phyloP scores from a whole-genome alignment of 2,888 invertebrate genomes.

The Terebella lapidaria region DNA sequence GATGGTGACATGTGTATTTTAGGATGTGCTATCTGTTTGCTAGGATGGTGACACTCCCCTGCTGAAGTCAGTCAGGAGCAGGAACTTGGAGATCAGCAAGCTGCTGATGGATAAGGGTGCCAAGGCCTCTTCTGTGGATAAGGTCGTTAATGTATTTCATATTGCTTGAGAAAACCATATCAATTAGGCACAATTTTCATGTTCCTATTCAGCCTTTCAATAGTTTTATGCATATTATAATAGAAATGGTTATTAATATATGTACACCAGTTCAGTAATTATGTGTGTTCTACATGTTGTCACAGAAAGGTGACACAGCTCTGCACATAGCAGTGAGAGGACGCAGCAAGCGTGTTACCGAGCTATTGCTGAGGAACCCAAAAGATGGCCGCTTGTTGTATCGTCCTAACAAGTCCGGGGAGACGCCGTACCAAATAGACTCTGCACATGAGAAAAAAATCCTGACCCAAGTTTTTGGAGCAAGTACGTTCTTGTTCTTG shows the following conservation, averaged over 20 bases:
- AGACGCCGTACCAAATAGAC: slow-evolving; percentile 97
- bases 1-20: too few relatives aligned
- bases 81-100: slow-evolving; percentile 86
- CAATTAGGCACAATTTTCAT: too few relatives aligned
- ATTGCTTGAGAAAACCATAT: neutral
- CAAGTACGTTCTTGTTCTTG: slow-evolving; percentile 64
- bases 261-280: too few relatives aligned
- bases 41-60: slow-evolving; percentile 91
- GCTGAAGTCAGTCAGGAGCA: slow-evolving; percentile 81
- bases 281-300: too few relatives aligned
- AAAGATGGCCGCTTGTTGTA: slow-evolving; percentile 92
- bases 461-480: slow-evolving; percentile 90
- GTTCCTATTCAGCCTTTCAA: too few relatives aligned
- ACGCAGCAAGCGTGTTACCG: slow-evolving; percentile 70
- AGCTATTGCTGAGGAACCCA: slow-evolving; percentile 88
- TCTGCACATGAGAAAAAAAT: slow-evolving; percentile 91
- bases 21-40: neutral
- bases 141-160: slow-evolving; percentile 37
- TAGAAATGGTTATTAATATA: neutral
- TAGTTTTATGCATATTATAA: neutral
- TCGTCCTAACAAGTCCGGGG: slow-evolving; percentile 86
- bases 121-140: slow-evolving; percentile 74
- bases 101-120: slow-evolving; percentile 82
- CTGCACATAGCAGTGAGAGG: slow-evolving; percentile 95
- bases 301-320: slow-evolving; percentile 81